Conservation (phyloP, 2,113 vertebrate species). For the Strix aluco region DNA sequence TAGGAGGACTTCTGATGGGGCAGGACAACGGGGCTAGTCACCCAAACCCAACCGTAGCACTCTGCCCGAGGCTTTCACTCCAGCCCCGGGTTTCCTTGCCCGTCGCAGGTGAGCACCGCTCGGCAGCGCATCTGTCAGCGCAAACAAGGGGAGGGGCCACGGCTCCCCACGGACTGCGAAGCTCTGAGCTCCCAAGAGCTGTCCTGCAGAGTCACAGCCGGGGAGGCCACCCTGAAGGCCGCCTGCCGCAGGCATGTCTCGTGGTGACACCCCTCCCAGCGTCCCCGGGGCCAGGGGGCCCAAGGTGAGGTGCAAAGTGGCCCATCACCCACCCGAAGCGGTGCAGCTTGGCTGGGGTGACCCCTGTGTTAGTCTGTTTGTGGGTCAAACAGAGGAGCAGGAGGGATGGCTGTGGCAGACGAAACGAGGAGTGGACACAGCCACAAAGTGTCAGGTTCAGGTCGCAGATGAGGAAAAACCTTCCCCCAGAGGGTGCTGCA, state of each 20-base stretch:
- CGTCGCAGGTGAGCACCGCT: fast-evolving
- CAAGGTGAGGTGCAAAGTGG: background rate
- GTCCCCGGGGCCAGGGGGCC: background rate
- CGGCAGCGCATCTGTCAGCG: background rate
- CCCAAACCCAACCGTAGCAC: background rate
- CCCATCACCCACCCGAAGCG: background rate
- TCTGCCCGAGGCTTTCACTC: background rate
- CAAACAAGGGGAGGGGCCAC: background rate
- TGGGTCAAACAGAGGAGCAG: background rate
- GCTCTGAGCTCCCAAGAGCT: background rate
- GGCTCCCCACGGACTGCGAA: too few relatives aligned
- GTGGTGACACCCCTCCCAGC: background rate
- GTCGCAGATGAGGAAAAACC: background rate
- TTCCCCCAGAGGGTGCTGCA: background rate
- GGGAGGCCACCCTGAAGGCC: background rate
- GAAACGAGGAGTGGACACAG: fast-evolving
- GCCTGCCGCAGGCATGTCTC: background rate
- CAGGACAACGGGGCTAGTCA: background rate
- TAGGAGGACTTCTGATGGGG: background rate
- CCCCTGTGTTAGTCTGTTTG: fast-evolving
- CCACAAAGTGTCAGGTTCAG: background rate
- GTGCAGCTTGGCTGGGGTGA: background rate
- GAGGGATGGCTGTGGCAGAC: background rate
- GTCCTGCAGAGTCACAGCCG: background rate
- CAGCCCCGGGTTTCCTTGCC: background rate